Conservation (phyloP, 2,888 invertebrate species). For the Sesia bembeciformis region DNA sequence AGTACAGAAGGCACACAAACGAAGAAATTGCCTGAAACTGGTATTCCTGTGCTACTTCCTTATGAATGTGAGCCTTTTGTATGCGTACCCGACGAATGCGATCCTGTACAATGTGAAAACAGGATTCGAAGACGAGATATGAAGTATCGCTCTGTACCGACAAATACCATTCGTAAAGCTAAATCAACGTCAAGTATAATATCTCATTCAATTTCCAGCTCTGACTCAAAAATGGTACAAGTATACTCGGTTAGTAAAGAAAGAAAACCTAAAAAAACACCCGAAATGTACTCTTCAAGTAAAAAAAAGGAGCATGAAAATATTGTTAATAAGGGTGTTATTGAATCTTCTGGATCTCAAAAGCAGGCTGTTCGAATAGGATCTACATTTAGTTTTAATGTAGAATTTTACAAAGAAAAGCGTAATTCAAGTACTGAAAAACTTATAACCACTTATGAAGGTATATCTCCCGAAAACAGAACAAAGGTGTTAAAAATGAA, state of each 20-base stretch:
- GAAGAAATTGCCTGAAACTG: conserved; percentile 1
- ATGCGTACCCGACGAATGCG: conserved; percentile 23
- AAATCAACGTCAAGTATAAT: background rate
- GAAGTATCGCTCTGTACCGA: background rate
- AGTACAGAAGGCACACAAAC: background rate
- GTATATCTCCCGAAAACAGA: background rate
- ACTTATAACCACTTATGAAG: background rate
- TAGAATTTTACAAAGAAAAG: conserved; percentile 24
- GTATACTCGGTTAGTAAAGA: background rate
- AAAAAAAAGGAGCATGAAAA: background rate
- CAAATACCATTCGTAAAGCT: background rate
- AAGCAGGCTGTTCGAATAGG: conserved; percentile 22
- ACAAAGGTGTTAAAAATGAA: background rate
- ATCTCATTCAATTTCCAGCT: background rate
- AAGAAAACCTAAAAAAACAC: background rate
- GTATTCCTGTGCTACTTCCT: conserved; percentile 1
- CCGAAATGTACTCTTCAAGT: background rate
- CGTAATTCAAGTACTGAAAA: background rate
- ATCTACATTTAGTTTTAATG: conserved; percentile 24
- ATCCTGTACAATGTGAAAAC: conserved; percentile 18
- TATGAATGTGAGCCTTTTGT: conserved; percentile 24
- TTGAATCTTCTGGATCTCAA: background rate
- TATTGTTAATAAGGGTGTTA: background rate
- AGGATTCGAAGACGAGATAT: background rate
- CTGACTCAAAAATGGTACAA: background rate